A percentile compares a stretch with the other conserved stretches of the same genome.
phyloP scores from a whole-genome alignment of 2,888 invertebrate species.

The Polydesmus complanatus region DNA sequence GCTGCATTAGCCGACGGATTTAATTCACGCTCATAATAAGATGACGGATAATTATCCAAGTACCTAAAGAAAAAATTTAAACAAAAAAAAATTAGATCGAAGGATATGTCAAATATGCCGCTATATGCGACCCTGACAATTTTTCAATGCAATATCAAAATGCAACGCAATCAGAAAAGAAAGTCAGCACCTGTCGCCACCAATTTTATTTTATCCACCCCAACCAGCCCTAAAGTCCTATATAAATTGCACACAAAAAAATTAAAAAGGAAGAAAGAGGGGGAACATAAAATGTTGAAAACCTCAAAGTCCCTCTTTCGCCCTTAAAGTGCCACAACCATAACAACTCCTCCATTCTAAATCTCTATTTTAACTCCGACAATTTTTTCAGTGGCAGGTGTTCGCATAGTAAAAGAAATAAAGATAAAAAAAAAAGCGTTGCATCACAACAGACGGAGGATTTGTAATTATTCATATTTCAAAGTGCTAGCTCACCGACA shows the following conservation, averaged over 20 bases:
- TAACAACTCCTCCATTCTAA: too few species aligned
- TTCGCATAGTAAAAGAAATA: too few species aligned
- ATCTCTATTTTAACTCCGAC: too few species aligned
- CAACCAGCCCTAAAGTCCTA: background rate
- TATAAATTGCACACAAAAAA: background rate
- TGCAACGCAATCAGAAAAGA: background rate
- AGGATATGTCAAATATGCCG: background rate
- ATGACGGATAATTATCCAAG: conserved; percentile 8
- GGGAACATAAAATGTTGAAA: background rate
- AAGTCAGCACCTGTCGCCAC: background rate
- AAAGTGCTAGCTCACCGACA: background rate
- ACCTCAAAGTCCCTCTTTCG: too few species aligned
- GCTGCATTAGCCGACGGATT: background rate
- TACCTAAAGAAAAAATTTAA: background rate
- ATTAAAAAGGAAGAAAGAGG: background rate
- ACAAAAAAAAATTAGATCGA: background rate
- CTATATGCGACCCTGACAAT: background rate
- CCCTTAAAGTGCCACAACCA: too few species aligned
- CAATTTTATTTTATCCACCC: background rate
- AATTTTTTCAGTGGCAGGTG: background rate
- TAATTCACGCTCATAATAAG: conserved; percentile 11
- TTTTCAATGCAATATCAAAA: background rate
- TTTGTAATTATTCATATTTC: background rate
- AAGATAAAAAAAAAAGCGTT: too few species aligned
- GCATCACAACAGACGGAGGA: background rate